A percentile compares a stretch with the other conserved stretches of the same genome.
phyloP scores from a whole-genome alignment of 2,888 invertebrate genomes.

The Clitarchus hookeri region DNA sequence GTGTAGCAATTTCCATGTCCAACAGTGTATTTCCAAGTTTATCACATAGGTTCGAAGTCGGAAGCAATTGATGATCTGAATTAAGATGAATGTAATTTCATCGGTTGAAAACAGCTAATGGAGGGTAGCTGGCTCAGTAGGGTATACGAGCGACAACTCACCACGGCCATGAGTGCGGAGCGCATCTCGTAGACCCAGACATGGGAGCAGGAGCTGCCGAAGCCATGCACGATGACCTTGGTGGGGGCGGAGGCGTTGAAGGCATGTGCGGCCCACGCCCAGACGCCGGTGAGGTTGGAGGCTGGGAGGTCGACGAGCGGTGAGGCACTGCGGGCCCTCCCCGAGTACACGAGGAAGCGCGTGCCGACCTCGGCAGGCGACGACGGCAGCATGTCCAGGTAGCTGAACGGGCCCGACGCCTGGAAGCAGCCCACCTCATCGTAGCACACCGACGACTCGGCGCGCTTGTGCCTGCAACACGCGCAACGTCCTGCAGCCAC shows the following conservation, averaged over 20 bases:
- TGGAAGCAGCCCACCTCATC: slow-evolving; percentile 90
- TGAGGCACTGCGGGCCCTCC: slow-evolving; percentile 46
- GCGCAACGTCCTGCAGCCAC: background rate
- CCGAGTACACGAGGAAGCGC: slow-evolving; percentile 77
- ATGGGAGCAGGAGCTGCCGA: slow-evolving; percentile 87
- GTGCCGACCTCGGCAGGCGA: slow-evolving; percentile 86
- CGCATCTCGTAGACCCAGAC: slow-evolving; percentile 95
- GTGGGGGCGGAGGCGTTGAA: slow-evolving; percentile 68
- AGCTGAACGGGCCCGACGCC: slow-evolving; percentile 87
- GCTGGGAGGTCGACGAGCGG: slow-evolving; percentile 74
- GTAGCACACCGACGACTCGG: slow-evolving; percentile 82
- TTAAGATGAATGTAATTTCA: too few relatives aligned
- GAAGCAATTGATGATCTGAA: too few relatives aligned
- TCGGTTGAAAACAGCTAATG: too few relatives aligned
- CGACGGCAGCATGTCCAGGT: slow-evolving; percentile 86
- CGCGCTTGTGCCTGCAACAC: slow-evolving; percentile 68
- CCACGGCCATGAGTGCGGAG: slow-evolving; percentile 86
- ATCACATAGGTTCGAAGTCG: too few relatives aligned
- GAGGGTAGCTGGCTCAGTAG: too few relatives aligned
- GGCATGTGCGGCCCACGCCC: slow-evolving; percentile 63
- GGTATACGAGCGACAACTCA: slow-evolving; percentile 54
- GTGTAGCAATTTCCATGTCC: too few relatives aligned
- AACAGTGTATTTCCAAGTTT: too few relatives aligned
- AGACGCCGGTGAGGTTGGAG: slow-evolving; percentile 69
- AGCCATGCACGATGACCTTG: slow-evolving; percentile 89